Evolutionary conservation across 23 tunicate species (phyloP).

Genomic region (Styela clava): DNA sequence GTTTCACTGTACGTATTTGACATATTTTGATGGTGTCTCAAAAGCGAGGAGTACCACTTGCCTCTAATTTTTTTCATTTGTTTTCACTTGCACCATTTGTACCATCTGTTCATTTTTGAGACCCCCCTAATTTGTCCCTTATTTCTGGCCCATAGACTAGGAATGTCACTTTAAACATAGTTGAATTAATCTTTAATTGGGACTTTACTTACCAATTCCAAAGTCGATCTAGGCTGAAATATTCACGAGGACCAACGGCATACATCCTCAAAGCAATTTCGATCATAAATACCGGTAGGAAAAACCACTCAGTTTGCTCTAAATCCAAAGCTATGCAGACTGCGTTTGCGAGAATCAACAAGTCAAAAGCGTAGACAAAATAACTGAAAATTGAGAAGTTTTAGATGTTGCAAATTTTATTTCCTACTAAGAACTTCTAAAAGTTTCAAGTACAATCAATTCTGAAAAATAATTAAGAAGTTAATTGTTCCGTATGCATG

Average conservation of each 20-base stretch:
- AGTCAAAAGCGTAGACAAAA: conserved; percentile 78
- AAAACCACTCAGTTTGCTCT: conserved; percentile 91
- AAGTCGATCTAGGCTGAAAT: conserved; percentile 54
- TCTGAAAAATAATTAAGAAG: neutral
- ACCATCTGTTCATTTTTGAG: too few species aligned
- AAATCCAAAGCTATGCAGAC: conserved; percentile 75
- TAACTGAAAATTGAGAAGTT: conserved; percentile 25
- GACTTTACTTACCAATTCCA: conserved; percentile 96
- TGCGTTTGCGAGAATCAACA: conserved; percentile 83
- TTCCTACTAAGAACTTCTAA: neutral
- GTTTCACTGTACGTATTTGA: too few species aligned
- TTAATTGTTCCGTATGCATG: too few species aligned
- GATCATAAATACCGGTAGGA: conserved; percentile 75
- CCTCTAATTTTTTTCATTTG: too few species aligned
- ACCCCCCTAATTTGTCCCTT: too few species aligned
- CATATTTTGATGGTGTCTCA: too few species aligned
- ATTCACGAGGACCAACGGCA: conserved; percentile 78
- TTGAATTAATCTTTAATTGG: too few species aligned
- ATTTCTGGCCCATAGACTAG: too few species aligned
- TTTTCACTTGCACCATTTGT: too few species aligned
- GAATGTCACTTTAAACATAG: too few species aligned
- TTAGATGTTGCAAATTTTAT: neutral
- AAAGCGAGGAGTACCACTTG: too few species aligned
- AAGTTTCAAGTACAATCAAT: neutral
- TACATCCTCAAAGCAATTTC: conserved; percentile 81